These are phyloP conservation scores for Neodon shergylaensis DNA, from an alignment of 2,113 vertebrate species.

Conservation along the genomic window DNA sequence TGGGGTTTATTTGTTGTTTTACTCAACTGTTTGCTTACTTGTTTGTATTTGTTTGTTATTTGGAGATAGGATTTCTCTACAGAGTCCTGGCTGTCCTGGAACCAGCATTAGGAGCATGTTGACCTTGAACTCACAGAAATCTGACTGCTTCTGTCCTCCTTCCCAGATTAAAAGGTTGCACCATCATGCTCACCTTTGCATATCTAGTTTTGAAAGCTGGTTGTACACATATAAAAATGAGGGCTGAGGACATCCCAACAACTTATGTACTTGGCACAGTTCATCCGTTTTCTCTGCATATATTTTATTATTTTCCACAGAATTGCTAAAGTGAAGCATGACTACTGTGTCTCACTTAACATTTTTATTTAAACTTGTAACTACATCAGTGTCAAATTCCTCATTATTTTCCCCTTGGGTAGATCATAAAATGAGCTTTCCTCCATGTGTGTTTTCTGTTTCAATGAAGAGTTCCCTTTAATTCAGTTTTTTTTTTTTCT, in stretches of 20 bases:
- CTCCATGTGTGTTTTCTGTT: neutral
- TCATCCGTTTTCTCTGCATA: neutral
- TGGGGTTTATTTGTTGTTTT: neutral
- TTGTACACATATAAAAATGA: neutral
- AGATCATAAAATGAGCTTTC: neutral
- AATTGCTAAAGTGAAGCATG: neutral
- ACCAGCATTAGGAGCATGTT: neutral
- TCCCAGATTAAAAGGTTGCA: neutral
- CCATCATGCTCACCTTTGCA: neutral
- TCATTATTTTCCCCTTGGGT: neutral
- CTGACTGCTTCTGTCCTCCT: neutral
- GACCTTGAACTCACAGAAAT: neutral
- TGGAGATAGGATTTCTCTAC: neutral
- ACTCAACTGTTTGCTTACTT: neutral
- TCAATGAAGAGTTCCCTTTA: neutral
- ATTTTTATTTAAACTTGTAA: neutral
- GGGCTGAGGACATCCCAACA: accelerated
- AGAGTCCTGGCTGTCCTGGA: neutral
- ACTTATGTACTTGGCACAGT: neutral
- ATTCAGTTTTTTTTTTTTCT: neutral
- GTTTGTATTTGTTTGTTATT: neutral
- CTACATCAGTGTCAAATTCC: neutral
- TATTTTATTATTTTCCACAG: neutral
- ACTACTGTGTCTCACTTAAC: neutral
- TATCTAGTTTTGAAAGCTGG: neutral